phyloP scores from a whole-genome alignment of 2,113 vertebrate genomes.

The Scalopus aquaticus region DNA sequence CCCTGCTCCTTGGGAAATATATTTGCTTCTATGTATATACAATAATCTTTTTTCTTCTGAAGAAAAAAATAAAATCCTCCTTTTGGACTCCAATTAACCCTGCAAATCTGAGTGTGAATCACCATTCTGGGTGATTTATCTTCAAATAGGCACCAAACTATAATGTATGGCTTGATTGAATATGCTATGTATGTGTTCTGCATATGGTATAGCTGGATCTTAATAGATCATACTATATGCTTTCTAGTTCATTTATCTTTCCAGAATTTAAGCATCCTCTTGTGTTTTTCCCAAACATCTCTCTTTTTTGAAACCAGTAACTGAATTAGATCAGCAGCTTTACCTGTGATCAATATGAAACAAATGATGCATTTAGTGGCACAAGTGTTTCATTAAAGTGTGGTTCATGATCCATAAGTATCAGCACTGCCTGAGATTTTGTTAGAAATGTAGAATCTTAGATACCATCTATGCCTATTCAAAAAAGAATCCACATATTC shows the following conservation, averaged over 20 bases:
- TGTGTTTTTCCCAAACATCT: background rate
- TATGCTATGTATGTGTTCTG: background rate
- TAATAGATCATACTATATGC: background rate
- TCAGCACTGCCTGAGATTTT: background rate
- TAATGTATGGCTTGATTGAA: background rate
- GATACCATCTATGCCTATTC: background rate
- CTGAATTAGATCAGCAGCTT: background rate
- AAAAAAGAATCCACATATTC: background rate
- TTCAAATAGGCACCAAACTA: background rate
- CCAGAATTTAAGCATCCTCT: background rate
- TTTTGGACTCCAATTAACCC: background rate
- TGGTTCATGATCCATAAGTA: background rate
- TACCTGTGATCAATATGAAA: background rate
- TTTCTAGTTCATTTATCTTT: conserved; percentile 1
- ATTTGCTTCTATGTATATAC: background rate
- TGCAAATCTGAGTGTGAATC: background rate
- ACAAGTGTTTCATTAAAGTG: background rate
- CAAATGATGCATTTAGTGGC: background rate
- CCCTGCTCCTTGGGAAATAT: background rate
- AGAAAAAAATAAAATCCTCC: background rate
- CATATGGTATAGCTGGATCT: background rate
- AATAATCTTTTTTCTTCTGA: background rate
- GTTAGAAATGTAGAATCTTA: background rate
- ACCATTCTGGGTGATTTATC: background rate
- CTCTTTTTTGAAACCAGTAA: background rate